Base-by-base conservation (phyloP, 2,113 vertebrate genomes). In the Atractosteus spatula region DNA sequence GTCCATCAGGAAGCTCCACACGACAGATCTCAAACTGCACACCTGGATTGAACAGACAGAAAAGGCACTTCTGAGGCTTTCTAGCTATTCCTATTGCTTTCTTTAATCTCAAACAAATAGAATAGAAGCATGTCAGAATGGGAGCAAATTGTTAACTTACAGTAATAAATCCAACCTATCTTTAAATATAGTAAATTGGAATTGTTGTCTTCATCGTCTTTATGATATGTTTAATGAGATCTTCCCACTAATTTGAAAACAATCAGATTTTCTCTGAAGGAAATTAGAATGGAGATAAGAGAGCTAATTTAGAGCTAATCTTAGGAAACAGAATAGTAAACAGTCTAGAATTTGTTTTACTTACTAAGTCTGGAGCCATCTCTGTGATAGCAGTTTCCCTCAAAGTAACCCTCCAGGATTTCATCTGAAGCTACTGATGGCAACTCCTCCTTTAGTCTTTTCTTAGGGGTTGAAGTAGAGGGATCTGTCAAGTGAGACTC, bases 341-440 rank as follows among this genome's bases (percentile, higher is more conserved):
- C 29, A 29, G 29, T 29, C 29, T 29, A 29, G 29, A 29, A 29
- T 29, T 29, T 29, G 17, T 41, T 11, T 41, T 65, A 90, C 93
- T 57, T 82, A 98, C 96, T 92, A 63, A 96, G 88, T 68, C 82
- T 87, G 0, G 92, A 92, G 74, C 96, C 95, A 3, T 96, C 94
- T 74, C 91, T 91, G 82, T 97, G 95, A 83, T 92, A 94, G 74
- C 92, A 96, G 44, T 87, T 91, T 47, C 93, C 93, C 0, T 55
- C 7, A 62, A 91, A 95, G 77, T 47, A 84, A 41, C 96, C 96
- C 78, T 98, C 95, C 13, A 72, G 57, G 47, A 88, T 88, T 63
- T 70, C 54, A 13, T 59, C 17, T 2, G 14, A 5, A 16, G 78
- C 57, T 41, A 77, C 45, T 10, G 70, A 61, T 13, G 41, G 13